Percentiles rank a stretch among this genome's conserved stretches.
Evolutionary conservation across 2,888 invertebrate species (phyloP).

Genomic region (Zygothrica quintamaculata): DNA sequence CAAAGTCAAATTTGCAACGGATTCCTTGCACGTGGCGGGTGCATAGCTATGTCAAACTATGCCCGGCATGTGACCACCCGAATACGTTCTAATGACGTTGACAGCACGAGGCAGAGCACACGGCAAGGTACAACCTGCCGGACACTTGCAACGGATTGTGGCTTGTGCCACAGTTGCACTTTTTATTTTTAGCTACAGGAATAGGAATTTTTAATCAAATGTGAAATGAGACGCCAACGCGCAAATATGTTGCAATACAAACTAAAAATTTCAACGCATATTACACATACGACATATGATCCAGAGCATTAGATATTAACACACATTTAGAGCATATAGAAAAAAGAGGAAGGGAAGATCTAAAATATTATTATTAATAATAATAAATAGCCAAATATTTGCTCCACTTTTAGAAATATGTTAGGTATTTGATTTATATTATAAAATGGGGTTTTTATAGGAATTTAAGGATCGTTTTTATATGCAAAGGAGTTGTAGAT

Average conservation of each 20-base stretch:
- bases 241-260: slow-evolving; percentile 48
- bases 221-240: slow-evolving; percentile 44
- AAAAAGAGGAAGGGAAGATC: slow-evolving; percentile 1
- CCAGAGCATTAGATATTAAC: slow-evolving; percentile 5
- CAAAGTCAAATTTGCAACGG: slow-evolving; percentile 33
- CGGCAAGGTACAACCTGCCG: not conserved
- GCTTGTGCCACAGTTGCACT: slow-evolving; percentile 13
- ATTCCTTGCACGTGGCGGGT: slow-evolving; percentile 54
- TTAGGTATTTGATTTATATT: not conserved
- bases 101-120: not conserved
- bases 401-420: not conserved
- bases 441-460: too few relatives aligned
- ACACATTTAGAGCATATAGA: slow-evolving; percentile 23
- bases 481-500: too few relatives aligned
- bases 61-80: slow-evolving; percentile 28
- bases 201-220: slow-evolving; percentile 65
- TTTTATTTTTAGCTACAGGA: too few relatives aligned
- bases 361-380: not conserved
- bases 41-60: slow-evolving; percentile 22
- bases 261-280: slow-evolving; percentile 41
- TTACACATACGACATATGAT: slow-evolving; percentile 27
- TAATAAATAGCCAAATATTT: not conserved
- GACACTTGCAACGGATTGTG: slow-evolving; percentile 17
- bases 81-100: not conserved
- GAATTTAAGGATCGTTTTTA: too few relatives aligned